Base-by-base conservation (phyloP, 2,888 invertebrate genomes). In the Xanthorhoe designata region DNA sequence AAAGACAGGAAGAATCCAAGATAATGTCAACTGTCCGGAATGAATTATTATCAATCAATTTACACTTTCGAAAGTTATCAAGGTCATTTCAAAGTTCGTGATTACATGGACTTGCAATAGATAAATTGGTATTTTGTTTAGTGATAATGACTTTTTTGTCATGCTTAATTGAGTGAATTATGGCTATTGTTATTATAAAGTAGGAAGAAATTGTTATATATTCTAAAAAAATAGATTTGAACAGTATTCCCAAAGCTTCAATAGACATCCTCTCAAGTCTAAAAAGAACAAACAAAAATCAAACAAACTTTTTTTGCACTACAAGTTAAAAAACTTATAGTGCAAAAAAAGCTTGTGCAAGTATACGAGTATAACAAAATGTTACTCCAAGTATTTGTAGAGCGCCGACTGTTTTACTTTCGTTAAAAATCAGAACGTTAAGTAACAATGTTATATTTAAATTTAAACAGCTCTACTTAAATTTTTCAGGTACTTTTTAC, bases 401-500 rank as follows among this genome's bases (percentile, higher is more conserved):
- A n/a, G n/a, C n/a, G n/a, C n/a, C n/a, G n/a, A n/a, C n/a, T 24
- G 24, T 24, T 24, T 24, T 3, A 24, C 24, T 24, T 24, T 3
- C 1, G 24, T 24, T 24, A 24, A 24, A 24, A 24, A 24, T 24
- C 24, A 3, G 24, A 32, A 32, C 32, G 7, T 35, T 38, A 24
- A 18, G 29, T 45, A 63, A 45, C 38, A 52, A 17, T 18, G 45
- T 45, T 17, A 56, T 35, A 50, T 64, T 59, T 59, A 54, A 54
- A 64, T 59, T 49, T 59, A 64, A 64, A 64, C 54, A 55, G 55
- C 55, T 38, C 56, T 45, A 42, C 38, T 42, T 42, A 18, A 38
- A 58, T n/a, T 50, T n/a, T 60, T 52, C 61, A 64, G 64, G 64
- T 68, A 58, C 56, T 56, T 56, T 42, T 38, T 55, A 55, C 55